A percentile compares a stretch with the other conserved stretches of the same genome.
Evolutionary conservation across 64 coral and sea anemone species (phyloP).

Genomic region (Dendronephthya gigantea): DNA sequence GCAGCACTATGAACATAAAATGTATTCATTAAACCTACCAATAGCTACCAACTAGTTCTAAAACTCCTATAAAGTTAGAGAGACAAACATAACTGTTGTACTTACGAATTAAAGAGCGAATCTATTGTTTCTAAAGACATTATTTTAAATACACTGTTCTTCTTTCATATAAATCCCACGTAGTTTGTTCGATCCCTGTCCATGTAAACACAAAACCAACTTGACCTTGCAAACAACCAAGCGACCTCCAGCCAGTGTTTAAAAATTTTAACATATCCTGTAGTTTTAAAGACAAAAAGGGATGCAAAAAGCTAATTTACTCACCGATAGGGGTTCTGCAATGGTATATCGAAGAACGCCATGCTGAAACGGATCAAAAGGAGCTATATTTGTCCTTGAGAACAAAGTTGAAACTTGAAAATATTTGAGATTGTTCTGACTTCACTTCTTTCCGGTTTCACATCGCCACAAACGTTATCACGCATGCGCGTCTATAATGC

Average conservation of each 20-base stretch:
- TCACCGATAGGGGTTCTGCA: conserved; percentile 1
- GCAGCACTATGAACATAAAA: neutral
- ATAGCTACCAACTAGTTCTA: neutral
- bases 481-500: neutral
- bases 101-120: neutral
- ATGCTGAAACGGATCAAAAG: neutral
- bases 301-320: neutral
- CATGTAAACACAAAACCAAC: too few species aligned
- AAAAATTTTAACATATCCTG: neutral
- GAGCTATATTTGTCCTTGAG: neutral
- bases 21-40: neutral
- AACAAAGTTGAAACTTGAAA: neutral
- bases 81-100: neutral
- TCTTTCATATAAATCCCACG: neutral
- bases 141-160: neutral
- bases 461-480: neutral
- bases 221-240: neutral
- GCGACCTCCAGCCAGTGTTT: neutral
- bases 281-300: neutral
- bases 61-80: neutral
- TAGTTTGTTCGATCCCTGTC: too few species aligned
- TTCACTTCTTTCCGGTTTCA: neutral
- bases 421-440: neutral
- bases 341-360: neutral
- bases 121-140: neutral